Conservation (phyloP, 2,797 vertebrate species). For the Sebastes minor region DNA sequence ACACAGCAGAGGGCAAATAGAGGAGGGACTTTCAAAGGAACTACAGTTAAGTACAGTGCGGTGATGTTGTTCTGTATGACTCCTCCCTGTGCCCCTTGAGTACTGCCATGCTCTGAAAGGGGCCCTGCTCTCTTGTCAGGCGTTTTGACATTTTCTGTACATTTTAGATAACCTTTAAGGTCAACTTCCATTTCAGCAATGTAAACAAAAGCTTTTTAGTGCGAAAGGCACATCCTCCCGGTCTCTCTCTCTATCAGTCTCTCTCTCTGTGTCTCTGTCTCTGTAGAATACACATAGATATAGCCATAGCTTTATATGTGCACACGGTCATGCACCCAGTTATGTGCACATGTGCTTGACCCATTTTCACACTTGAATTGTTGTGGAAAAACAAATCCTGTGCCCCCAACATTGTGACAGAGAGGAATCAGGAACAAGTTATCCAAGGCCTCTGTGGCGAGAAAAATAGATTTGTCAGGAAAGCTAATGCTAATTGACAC, state of each 20-base stretch:
- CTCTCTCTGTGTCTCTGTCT: conserved; percentile 3
- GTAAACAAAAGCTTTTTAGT: conserved; percentile 68
- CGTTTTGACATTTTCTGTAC: conserved; percentile 72
- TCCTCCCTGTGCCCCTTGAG: conserved; percentile 54
- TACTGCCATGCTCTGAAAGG: conserved; percentile 53
- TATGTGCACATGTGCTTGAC: conserved; percentile 48
- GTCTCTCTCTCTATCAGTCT: conserved; percentile 5
- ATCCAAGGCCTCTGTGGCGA: conserved; percentile 72
- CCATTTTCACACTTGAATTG: conserved; percentile 62
- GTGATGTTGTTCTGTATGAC: conserved; percentile 56
- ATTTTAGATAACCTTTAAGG: conserved; percentile 75
- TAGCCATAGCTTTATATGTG: not conserved
- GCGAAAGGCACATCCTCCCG: conserved; percentile 46
- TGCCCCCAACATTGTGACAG: conserved; percentile 49
- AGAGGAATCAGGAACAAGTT: conserved; percentile 73
- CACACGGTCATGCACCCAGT: not conserved
- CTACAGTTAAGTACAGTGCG: conserved; percentile 53
- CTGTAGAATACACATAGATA: conserved; percentile 14
- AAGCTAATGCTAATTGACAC: conserved; percentile 90
- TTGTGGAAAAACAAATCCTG: conserved; percentile 51
- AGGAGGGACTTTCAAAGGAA: conserved; percentile 67
- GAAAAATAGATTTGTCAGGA: conserved; percentile 80
- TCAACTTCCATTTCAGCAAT: conserved; percentile 63
- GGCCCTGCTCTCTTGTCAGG: conserved; percentile 59
- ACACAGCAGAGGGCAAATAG: conserved; percentile 71